These are phyloP conservation scores for Aphaenogaster rudis DNA, from an alignment of 1,140 invertebrate genomes.

Conservation along the genomic window DNA sequence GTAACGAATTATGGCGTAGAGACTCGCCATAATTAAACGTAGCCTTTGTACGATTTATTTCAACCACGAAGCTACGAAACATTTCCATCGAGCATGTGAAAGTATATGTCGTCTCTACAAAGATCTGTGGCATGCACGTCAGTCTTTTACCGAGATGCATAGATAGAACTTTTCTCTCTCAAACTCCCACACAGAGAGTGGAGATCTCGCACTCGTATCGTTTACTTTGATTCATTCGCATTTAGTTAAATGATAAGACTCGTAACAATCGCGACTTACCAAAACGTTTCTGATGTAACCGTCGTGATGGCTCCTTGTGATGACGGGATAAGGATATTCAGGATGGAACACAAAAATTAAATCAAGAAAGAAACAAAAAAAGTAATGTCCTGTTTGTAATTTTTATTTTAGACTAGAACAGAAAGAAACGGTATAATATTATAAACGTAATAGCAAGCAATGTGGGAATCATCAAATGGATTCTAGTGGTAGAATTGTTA, in stretches of 20 bases:
- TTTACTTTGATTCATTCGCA: not conserved
- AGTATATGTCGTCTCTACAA: not conserved
- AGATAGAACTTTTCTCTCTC: not conserved
- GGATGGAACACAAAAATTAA: constrained; percentile 69
- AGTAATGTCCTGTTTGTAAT: constrained; percentile 82
- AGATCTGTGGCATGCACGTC: not conserved
- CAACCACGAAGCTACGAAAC: not conserved
- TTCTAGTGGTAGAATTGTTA: not conserved
- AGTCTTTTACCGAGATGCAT: not conserved
- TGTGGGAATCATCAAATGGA: too few relatives aligned
- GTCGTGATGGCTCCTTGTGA: constrained; percentile 27
- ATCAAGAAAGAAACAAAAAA: constrained; percentile 81
- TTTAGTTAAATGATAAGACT: constrained; percentile 15
- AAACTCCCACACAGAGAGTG: not conserved
- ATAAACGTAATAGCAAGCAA: constrained; percentile 58
- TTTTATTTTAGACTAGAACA: constrained; percentile 86
- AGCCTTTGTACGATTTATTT: constrained; percentile 2
- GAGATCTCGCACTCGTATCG: not conserved
- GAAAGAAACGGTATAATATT: constrained; percentile 80
- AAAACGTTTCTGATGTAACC: constrained; percentile 27
- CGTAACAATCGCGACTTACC: constrained; percentile 54
- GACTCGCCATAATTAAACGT: not conserved
- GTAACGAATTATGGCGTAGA: not conserved
- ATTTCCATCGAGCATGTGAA: not conserved
- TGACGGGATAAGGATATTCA: not conserved